These are phyloP conservation scores for Chrysemys picta DNA, from an alignment of 2,113 vertebrate genomes.

Conservation along the genomic window DNA sequence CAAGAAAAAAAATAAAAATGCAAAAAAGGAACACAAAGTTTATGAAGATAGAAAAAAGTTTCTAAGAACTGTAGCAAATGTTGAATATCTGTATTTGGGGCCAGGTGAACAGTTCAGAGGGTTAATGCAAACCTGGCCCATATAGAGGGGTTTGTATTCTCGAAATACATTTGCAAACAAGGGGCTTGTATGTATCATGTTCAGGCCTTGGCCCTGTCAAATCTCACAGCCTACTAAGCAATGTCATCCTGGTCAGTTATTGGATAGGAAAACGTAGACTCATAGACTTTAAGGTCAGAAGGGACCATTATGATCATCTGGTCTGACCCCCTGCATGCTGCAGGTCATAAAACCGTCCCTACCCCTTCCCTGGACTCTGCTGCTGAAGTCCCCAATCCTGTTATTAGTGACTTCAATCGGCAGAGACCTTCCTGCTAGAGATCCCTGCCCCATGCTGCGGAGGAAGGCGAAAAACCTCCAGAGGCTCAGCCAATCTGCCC, in stretches of 20 bases:
- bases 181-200: neutral
- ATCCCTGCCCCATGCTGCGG: too few relatives aligned
- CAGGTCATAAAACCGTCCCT: too few relatives aligned
- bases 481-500: too few relatives aligned
- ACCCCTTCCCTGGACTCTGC: too few relatives aligned
- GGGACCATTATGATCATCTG: too few relatives aligned
- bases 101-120: neutral
- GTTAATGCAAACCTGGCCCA: neutral
- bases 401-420: too few relatives aligned
- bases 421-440: too few relatives aligned
- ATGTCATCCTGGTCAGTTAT: neutral
- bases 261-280: neutral
- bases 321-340: too few relatives aligned
- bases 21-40: conserved; percentile 10
- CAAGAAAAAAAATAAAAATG: conserved; percentile 32
- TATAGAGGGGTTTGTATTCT: neutral
- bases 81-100: conserved; percentile 24
- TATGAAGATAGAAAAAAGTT: neutral
- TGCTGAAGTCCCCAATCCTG: too few relatives aligned
- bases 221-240: neutral
- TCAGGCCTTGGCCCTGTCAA: neutral
- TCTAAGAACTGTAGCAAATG: neutral
- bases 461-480: too few relatives aligned
- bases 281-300: too few relatives aligned
- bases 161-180: neutral